phyloP scores from a whole-genome alignment of 2,797 vertebrate genomes.

The Phaenicophaeus curvirostris region DNA sequence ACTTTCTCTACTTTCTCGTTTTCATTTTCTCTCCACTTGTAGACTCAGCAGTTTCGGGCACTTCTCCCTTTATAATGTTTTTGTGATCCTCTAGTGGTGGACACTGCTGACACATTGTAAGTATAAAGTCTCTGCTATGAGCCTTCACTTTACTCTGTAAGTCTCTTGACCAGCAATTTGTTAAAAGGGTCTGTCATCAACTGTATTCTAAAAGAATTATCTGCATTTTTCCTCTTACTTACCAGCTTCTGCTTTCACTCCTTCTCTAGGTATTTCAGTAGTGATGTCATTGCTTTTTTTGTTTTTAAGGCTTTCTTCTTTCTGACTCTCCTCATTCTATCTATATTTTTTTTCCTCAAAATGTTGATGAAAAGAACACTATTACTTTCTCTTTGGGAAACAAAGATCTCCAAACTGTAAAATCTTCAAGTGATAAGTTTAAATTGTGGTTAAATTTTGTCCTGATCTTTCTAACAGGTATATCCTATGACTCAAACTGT shows the following conservation, averaged over 20 bases:
- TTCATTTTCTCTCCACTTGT: not conserved
- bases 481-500: not conserved
- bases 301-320: not conserved
- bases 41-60: not conserved
- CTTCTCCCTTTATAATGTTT: not conserved
- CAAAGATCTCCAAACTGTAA: not conserved
- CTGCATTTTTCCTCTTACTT: not conserved
- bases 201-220: not conserved
- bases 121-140: not conserved
- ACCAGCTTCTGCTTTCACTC: rapidly evolving
- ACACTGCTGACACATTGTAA: not conserved
- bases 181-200: not conserved
- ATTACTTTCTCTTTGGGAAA: not conserved
- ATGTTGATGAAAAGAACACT: not conserved
- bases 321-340: not conserved
- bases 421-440: not conserved
- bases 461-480: not conserved
- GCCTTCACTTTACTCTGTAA: not conserved
- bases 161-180: not conserved
- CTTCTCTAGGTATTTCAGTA: not conserved
- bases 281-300: not conserved
- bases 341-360: not conserved
- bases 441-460: not conserved
- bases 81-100: not conserved
- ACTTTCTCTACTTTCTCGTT: not conserved